Conservation (phyloP, 2,113 vertebrate species). For the Silurus asotus region DNA sequence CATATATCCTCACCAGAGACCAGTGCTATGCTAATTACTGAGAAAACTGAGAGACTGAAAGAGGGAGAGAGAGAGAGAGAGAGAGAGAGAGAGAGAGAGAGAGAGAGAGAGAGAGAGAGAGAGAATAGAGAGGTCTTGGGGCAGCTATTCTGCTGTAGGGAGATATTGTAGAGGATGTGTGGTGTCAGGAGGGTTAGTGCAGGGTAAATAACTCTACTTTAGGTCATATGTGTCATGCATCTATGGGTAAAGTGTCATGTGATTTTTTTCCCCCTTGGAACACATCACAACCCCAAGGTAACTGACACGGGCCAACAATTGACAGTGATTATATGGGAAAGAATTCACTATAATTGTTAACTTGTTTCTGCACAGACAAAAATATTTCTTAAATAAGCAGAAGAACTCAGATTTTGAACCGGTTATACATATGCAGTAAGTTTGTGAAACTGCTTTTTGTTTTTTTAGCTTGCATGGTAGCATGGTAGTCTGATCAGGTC, state of each 20-base stretch:
- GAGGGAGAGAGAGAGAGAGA: neutral
- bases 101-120: neutral
- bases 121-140: conserved; percentile 11
- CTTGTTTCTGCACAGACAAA: neutral
- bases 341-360: neutral
- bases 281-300: conserved; percentile 32
- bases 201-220: conserved; percentile 56
- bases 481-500: no score
- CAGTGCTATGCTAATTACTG: conserved; percentile 33
- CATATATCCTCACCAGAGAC: conserved; percentile 17
- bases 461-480: neutral
- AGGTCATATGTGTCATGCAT: conserved; percentile 49
- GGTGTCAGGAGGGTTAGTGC: conserved; percentile 42
- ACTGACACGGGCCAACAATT: conserved; percentile 10
- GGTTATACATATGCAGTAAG: neutral
- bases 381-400: neutral
- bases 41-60: neutral
- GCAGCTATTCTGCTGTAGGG: conserved; percentile 34
- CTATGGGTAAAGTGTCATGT: conserved; percentile 40
- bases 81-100: conserved; percentile 10
- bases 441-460: neutral
- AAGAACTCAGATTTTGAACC: neutral
- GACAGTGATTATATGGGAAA: conserved; percentile 26
- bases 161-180: conserved; percentile 53
- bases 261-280: conserved; percentile 28